Evolutionary conservation across 2,113 vertebrate species (phyloP).

Genomic region (Nycticryphes semicollaris): DNA sequence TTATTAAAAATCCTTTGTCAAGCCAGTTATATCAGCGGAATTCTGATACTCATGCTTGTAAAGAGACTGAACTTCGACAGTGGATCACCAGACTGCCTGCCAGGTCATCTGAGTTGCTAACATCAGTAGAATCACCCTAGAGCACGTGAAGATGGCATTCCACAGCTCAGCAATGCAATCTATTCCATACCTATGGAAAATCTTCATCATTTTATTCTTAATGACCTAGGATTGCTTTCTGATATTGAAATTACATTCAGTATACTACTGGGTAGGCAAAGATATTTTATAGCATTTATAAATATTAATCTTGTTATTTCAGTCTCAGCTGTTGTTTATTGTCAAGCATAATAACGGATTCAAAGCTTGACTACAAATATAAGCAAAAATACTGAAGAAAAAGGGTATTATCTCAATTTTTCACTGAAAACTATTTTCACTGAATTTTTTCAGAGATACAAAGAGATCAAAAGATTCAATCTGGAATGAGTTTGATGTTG

Average conservation of each 20-base stretch:
- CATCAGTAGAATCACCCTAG: background rate
- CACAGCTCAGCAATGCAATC: background rate
- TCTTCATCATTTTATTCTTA: background rate
- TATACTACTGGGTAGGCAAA: background rate
- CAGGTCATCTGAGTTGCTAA: background rate
- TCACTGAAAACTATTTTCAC: background rate
- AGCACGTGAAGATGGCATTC: background rate
- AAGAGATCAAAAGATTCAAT: background rate
- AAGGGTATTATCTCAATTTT: background rate
- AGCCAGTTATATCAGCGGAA: background rate
- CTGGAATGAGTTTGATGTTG: background rate
- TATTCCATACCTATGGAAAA: background rate
- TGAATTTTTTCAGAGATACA: background rate
- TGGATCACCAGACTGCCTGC: background rate
- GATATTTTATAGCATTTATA: background rate
- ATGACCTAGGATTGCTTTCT: background rate
- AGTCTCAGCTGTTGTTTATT: background rate
- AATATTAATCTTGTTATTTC: background rate
- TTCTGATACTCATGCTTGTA: background rate
- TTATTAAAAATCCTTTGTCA: background rate
- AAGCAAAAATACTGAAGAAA: background rate
- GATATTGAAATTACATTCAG: background rate
- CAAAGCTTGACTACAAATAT: background rate
- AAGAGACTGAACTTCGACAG: background rate
- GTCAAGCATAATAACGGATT: background rate